A percentile compares a stretch with the other conserved stretches of the same genome.
phyloP scores from a whole-genome alignment of 2,888 invertebrate genomes.

The Lissonota sp. region DNA sequence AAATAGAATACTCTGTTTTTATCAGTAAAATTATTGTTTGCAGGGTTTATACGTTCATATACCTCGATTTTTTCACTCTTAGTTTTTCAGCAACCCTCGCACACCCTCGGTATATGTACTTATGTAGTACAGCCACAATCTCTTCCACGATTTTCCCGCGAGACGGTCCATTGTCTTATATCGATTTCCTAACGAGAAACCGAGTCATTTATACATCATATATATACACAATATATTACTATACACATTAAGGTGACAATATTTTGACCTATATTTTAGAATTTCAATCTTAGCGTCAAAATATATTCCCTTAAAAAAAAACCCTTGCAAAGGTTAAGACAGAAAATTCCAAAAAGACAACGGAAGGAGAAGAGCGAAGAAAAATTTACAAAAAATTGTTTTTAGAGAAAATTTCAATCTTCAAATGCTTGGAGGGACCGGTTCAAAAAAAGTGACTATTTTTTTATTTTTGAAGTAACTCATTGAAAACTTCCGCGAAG shows the following conservation, averaged over 20 bases:
- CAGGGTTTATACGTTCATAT: not conserved
- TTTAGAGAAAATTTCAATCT: not conserved
- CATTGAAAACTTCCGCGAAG: too few relatives aligned
- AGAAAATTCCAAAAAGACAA: not conserved
- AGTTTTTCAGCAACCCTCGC: constrained; percentile 7
- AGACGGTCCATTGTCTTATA: constrained; percentile 61
- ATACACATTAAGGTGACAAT: constrained; percentile 26
- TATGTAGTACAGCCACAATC: constrained; percentile 6
- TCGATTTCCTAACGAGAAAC: constrained; percentile 59
- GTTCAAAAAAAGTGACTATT: too few relatives aligned
- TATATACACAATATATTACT: constrained; percentile 2
- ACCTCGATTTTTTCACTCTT: not conserved
- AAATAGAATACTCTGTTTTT: not conserved
- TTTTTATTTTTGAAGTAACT: too few relatives aligned
- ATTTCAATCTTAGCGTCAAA: not conserved
- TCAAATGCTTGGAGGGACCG: not conserved
- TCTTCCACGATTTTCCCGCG: constrained; percentile 34
- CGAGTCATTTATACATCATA: constrained; percentile 45
- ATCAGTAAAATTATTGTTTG: not conserved
- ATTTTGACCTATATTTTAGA: constrained; percentile 1
- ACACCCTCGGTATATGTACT: too few relatives aligned
- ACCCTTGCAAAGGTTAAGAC: not conserved
- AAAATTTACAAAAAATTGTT: not conserved
- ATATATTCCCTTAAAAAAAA: not conserved
- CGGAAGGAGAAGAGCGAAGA: too few relatives aligned